Conservation (phyloP, 2,113 vertebrate genomes). For the Eclectus roratus region DNA sequence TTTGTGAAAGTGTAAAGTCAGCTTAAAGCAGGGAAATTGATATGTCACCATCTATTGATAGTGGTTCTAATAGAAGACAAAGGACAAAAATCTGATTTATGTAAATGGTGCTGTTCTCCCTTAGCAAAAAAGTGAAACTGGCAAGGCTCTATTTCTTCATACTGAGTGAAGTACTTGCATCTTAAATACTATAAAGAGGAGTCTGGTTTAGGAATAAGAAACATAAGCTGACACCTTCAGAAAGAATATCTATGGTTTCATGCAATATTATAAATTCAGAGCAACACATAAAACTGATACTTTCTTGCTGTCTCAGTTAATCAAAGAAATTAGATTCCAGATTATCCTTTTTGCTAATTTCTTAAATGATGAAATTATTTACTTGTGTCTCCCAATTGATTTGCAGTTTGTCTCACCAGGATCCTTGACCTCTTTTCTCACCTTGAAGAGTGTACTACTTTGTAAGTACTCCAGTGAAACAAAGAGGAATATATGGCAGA, state of each 20-base stretch:
- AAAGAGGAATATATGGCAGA: not conserved
- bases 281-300: not conserved
- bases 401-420: not conserved
- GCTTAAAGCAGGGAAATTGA: slow-evolving; percentile 68
- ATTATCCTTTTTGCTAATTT: not conserved
- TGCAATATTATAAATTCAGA: not conserved
- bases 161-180: not conserved
- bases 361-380: not conserved
- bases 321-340: not conserved
- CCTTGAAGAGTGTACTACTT: not conserved
- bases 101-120: slow-evolving; percentile 48
- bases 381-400: not conserved
- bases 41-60: slow-evolving; percentile 68
- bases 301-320: not conserved
- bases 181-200: not conserved
- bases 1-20: slow-evolving; percentile 72
- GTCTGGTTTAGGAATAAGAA: not conserved
- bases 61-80: slow-evolving; percentile 39
- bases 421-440: not conserved
- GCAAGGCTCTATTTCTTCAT: not conserved
- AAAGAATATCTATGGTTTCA: not conserved
- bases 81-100: slow-evolving; percentile 70
- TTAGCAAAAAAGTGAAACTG: slow-evolving; percentile 36
- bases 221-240: not conserved
- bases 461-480: not conserved